These are phyloP conservation scores for Dicranocentrus wangi DNA, from an alignment of 2,888 invertebrate genomes.

Conservation along the genomic window DNA sequence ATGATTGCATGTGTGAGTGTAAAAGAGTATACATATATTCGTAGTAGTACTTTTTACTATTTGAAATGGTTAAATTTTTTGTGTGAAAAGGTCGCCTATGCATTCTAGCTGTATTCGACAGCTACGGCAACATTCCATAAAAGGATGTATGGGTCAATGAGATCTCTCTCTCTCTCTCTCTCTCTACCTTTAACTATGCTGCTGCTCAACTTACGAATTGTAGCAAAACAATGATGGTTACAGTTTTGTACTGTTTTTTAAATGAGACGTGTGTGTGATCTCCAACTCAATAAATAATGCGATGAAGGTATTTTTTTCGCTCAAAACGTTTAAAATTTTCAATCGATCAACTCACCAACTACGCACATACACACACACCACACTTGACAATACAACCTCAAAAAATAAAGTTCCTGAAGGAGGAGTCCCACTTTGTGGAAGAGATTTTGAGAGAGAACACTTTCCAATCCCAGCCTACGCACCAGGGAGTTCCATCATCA, in stretches of 20 bases:
- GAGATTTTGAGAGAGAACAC: conserved; percentile 2
- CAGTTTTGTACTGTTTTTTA: no score
- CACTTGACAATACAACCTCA: neutral
- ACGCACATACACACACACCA: no score
- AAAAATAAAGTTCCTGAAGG: neutral
- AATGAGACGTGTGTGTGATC: no score
- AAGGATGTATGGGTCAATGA: conserved; percentile 68
- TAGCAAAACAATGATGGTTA: no score
- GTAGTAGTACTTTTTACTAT: neutral
- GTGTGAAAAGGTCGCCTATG: conserved; percentile 52
- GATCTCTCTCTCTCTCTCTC: conserved; percentile 51
- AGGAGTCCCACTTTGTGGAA: neutral
- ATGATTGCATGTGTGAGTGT: conserved; percentile 4
- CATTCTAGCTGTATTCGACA: conserved; percentile 51
- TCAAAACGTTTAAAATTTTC: no score
- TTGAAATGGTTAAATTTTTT: conserved; percentile 24
- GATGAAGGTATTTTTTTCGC: no score
- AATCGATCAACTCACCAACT: no score
- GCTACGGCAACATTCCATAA: conserved; percentile 62
- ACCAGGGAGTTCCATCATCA: neutral
- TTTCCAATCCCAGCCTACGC: conserved; percentile 59
- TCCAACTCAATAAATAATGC: no score
- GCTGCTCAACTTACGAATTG: neutral
- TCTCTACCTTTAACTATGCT: neutral
- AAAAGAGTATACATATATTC: no score